Conservation (phyloP, 2,888 invertebrate genomes). For the Ochropleura plecta region DNA sequence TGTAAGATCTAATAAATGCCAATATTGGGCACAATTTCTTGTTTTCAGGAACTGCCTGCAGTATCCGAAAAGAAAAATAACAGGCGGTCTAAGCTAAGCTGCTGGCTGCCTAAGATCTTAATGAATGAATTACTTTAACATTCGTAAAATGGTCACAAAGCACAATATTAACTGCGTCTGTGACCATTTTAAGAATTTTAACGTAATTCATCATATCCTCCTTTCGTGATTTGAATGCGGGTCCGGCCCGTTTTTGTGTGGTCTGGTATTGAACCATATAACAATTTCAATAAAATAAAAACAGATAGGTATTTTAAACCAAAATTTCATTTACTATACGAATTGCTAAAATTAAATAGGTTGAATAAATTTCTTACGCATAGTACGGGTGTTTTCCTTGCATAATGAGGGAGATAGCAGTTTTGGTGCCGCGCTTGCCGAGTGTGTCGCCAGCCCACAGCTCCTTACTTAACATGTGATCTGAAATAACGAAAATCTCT, state of each 20-base stretch:
- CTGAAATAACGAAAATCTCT: constrained; percentile 64
- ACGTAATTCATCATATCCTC: too few relatives aligned
- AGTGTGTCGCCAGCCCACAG: constrained; percentile 66
- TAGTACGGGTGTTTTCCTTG: constrained; percentile 81
- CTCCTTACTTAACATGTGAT: constrained; percentile 84
- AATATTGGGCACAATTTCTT: neutral
- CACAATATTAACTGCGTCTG: too few relatives aligned
- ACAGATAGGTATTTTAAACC: neutral
- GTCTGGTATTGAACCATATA: neutral
- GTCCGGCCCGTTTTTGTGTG: neutral
- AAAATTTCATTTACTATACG: neutral
- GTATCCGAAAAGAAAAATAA: neutral
- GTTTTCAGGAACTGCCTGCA: neutral
- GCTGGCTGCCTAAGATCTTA: too few relatives aligned
- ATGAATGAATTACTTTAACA: too few relatives aligned
- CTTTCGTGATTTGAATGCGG: too few relatives aligned
- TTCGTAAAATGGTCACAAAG: too few relatives aligned
- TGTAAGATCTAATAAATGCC: neutral
- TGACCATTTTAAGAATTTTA: too few relatives aligned
- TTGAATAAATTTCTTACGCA: constrained; percentile 72
- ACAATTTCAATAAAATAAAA: neutral
- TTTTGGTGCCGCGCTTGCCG: constrained; percentile 82
- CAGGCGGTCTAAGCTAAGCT: too few relatives aligned
- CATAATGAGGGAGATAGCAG: constrained; percentile 83
- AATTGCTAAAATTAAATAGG: neutral